Evolutionary conservation across 2,888 invertebrate genomes (phyloP).

Genomic region (Xanthorhoe spadicearia): DNA sequence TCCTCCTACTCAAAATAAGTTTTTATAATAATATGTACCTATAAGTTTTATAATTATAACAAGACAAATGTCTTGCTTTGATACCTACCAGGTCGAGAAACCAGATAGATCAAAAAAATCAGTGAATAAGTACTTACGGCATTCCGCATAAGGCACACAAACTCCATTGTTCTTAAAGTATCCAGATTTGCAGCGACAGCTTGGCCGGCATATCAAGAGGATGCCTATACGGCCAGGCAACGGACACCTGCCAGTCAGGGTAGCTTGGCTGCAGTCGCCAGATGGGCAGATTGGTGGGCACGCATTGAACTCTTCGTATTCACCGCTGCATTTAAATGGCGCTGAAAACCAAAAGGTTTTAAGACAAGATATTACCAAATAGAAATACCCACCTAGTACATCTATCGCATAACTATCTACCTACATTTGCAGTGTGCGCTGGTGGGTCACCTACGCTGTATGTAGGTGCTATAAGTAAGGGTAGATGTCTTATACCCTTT

Average conservation of each 20-base stretch:
- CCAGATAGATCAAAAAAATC: no score
- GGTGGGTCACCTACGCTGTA: no score
- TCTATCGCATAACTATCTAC: no score
- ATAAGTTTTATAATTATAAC: no score
- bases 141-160: slow-evolving; percentile 60
- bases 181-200: slow-evolving; percentile 53
- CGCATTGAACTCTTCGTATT: slow-evolving; percentile 52
- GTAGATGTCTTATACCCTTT: no score
- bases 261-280: slow-evolving; percentile 55
- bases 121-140: slow-evolving; percentile 45
- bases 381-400: no score
- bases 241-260: slow-evolving; percentile 51
- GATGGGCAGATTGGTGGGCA: slow-evolving; percentile 58
- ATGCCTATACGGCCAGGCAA: slow-evolving; percentile 45
- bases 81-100: no score
- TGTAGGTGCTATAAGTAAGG: no score
- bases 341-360: slow-evolving; percentile 44
- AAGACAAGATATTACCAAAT: background rate
- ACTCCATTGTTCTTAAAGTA: slow-evolving; percentile 54
- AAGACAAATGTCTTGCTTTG: no score
- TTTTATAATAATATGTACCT: no score
- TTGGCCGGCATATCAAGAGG: slow-evolving; percentile 50
- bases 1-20: no score
- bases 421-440: no score
- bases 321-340: slow-evolving; percentile 49